phyloP scores from a whole-genome alignment of 2,888 invertebrate species.

The Cartodere bifasciata region DNA sequence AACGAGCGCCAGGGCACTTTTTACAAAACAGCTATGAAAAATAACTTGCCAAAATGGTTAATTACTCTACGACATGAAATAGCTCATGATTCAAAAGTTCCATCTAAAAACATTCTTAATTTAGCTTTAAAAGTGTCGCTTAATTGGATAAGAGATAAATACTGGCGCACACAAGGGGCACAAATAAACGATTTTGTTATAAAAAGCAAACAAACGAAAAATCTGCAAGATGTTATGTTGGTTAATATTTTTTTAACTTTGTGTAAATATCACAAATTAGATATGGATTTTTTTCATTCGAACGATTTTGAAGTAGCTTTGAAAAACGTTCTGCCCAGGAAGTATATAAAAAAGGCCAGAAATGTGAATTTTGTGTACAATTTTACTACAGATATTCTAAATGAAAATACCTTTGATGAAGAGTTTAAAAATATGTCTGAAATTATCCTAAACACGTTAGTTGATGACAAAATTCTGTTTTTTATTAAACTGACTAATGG shows the following conservation, averaged over 20 bases:
- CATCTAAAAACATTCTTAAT: slow-evolving; percentile 48
- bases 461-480: slow-evolving; percentile 6
- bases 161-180: slow-evolving; percentile 48
- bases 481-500: slow-evolving; percentile 5
- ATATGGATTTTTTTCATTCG: slow-evolving; percentile 14
- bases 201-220: neutral
- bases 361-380: no score
- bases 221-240: slow-evolving; percentile 3
- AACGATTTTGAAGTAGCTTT: no score
- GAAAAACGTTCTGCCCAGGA: no score
- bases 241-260: slow-evolving; percentile 6
- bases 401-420: no score
- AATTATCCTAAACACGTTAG: neutral
- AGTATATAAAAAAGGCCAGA: no score
- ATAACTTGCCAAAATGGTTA: slow-evolving; percentile 68
- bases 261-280: slow-evolving; percentile 1
- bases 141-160: slow-evolving; percentile 54
- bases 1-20: slow-evolving; percentile 30
- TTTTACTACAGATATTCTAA: no score
- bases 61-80: slow-evolving; percentile 66
- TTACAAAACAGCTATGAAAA: slow-evolving; percentile 45
- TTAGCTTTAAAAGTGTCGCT: slow-evolving; percentile 49
- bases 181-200: slow-evolving; percentile 36
- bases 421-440: neutral
- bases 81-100: slow-evolving; percentile 58